Evolutionary conservation across 2,888 invertebrate species (phyloP), one percentile per base, ranked within the genome.

Genomic region (Netelia melanura): DNA sequence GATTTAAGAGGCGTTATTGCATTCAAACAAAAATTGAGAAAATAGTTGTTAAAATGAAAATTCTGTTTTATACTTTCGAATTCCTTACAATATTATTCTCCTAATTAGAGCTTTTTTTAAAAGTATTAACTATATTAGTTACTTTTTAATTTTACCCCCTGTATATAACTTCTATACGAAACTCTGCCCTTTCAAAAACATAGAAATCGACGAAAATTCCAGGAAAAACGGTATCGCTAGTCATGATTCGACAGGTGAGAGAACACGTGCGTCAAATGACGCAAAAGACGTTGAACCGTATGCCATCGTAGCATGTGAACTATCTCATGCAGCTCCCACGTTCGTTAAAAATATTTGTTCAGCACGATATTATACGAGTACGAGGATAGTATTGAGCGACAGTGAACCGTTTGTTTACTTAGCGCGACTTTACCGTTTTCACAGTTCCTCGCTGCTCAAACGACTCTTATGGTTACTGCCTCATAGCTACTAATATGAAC

Each of bases 321-420:
- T 14, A 48, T 48, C 48, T 14, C 14, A 48, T 1, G 48, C 2
- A 48, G 48, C 11, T 11, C 11, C 48, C 11, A 3, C 67, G 21
- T 54, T 48, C 61, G 52, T 65, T 71, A 70, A 70, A 77, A 58
- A 77, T 67, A 56, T 76, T 48, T 70, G 56, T 64, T 21, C 17
- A 62, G 65, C 54, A 56, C 64, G 68, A 76, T 72, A 74, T 58
- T 65, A 48, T 48, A 21, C 14, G 70, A 43, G 54, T 76, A 86
- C 83, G 84, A 81, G 44, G 44, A 38, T 52, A 72, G 84, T 75
- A 87, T 85, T 87, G 86, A 87, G 80, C 83, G 86, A 71, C 62
- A 81, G 65, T 87, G 87, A 89, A 89, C 85, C 87, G 90, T 89
- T 90, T 90, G 90, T 91, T 92, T 91, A 90, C 88, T 89, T 87